Evolutionary conservation across 2,888 invertebrate species (phyloP).

Genomic region (Lymantria dispar): DNA sequence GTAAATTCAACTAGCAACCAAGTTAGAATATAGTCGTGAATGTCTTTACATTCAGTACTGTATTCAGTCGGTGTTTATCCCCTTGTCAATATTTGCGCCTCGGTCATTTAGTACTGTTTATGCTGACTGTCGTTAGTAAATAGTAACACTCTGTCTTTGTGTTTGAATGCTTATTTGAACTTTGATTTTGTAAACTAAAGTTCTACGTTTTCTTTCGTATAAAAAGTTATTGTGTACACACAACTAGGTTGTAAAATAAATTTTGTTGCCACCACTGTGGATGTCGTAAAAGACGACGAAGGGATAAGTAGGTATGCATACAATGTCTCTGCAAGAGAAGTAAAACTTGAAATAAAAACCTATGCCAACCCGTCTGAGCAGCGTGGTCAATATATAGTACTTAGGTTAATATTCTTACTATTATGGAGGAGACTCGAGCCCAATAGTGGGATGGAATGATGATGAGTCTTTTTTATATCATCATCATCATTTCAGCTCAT

Average conservation of each 20-base stretch:
- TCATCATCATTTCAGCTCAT: too few relatives aligned
- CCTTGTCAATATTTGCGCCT: constrained; percentile 29
- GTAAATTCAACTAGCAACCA: constrained; percentile 16
- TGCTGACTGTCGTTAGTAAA: constrained; percentile 26
- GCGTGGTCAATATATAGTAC: too few relatives aligned
- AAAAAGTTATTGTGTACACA: neutral
- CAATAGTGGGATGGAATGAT: too few relatives aligned
- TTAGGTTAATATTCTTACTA: too few relatives aligned
- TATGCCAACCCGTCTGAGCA: too few relatives aligned
- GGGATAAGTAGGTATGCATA: too few relatives aligned
- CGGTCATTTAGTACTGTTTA: constrained; percentile 30
- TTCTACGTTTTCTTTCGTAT: neutral
- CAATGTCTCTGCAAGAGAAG: too few relatives aligned
- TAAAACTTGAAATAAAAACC: too few relatives aligned
- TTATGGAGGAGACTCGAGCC: too few relatives aligned
- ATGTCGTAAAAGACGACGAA: too few relatives aligned
- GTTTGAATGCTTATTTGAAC: constrained; percentile 27
- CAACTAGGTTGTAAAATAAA: neutral
- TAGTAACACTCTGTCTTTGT: constrained; percentile 23
- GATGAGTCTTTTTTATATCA: too few relatives aligned
- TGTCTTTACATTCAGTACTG: constrained; percentile 28
- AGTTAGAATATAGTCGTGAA: constrained; percentile 32
- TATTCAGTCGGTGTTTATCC: constrained; percentile 27
- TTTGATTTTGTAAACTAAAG: constrained; percentile 13
- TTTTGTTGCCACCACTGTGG: too few relatives aligned